These are phyloP conservation scores for Frieseomelitta varia DNA, from an alignment of 1,140 invertebrate genomes.

Conservation along the genomic window DNA sequence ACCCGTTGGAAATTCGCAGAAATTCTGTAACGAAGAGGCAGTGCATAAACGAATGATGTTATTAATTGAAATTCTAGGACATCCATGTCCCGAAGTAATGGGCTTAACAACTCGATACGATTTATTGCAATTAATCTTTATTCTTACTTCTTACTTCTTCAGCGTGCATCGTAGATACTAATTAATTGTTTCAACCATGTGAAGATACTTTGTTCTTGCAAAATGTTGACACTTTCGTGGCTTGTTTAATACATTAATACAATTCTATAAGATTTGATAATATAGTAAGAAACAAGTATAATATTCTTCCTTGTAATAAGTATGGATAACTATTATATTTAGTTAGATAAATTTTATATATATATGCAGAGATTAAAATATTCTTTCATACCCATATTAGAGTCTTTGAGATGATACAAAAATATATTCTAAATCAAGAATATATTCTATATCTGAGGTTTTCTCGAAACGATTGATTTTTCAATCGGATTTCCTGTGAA, in stretches of 20 bases:
- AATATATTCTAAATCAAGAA: too few relatives aligned
- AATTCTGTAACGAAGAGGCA: not conserved
- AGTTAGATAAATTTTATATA: not conserved
- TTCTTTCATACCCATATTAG: not conserved
- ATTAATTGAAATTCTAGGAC: slow-evolving; percentile 40
- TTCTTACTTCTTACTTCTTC: too few relatives aligned
- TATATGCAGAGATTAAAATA: not conserved
- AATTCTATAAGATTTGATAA: not conserved
- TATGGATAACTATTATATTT: not conserved
- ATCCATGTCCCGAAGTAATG: not conserved
- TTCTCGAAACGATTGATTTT: not conserved
- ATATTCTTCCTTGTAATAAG: too few relatives aligned
- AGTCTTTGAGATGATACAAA: not conserved
- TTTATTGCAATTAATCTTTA: slow-evolving; percentile 2
- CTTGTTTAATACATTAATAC: not conserved
- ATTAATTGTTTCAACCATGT: not conserved
- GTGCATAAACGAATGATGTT: not conserved
- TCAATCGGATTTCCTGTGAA: not conserved
- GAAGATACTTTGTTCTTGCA: not conserved
- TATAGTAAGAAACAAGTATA: not conserved
- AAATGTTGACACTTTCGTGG: too few relatives aligned
- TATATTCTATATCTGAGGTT: too few relatives aligned
- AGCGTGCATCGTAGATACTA: not conserved
- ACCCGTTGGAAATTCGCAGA: not conserved
- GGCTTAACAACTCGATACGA: slow-evolving; percentile 1